Conservation (phyloP, 2,113 vertebrate species). For the Phalacrocorax carbo region DNA sequence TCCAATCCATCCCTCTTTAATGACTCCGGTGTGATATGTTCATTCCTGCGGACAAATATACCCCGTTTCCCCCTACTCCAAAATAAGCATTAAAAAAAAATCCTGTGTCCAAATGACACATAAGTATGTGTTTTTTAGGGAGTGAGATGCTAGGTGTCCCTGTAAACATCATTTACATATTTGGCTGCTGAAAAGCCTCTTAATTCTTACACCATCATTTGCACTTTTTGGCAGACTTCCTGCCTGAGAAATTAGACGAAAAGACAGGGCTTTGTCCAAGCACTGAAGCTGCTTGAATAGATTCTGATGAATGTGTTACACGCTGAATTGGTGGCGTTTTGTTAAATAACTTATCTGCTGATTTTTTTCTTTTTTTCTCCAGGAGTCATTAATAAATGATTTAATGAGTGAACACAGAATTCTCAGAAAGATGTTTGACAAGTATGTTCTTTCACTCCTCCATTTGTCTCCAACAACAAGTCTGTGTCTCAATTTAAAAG, state of each 20-base stretch:
- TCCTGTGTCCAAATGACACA: not conserved
- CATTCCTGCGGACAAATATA: constrained; percentile 20
- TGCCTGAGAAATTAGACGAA: constrained; percentile 63
- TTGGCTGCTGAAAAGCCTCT: constrained; percentile 25
- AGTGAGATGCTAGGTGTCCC: not conserved
- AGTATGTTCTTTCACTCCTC: not conserved
- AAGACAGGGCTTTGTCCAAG: constrained; percentile 56
- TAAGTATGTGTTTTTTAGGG: not conserved
- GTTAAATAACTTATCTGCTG: constrained; percentile 42
- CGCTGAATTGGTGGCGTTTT: constrained; percentile 12
- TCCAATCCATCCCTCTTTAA: constrained; percentile 74
- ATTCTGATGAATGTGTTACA: constrained; percentile 56
- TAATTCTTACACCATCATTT: constrained; percentile 42
- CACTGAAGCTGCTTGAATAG: constrained; percentile 43
- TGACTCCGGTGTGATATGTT: constrained; percentile 57
- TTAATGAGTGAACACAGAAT: constrained; percentile 31
- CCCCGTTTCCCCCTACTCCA: not conserved
- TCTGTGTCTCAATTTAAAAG: not conserved
- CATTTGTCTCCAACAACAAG: not conserved
- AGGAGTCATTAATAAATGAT: constrained; percentile 24
- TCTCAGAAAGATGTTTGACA: constrained; percentile 20
- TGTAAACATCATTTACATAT: constrained; percentile 34
- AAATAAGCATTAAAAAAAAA: not conserved
- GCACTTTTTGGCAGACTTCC: constrained; percentile 61
- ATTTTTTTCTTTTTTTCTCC: not conserved